Base-by-base conservation (phyloP, 2,888 invertebrate species). In the Hydrotaea cyrtoneurina region DNA sequence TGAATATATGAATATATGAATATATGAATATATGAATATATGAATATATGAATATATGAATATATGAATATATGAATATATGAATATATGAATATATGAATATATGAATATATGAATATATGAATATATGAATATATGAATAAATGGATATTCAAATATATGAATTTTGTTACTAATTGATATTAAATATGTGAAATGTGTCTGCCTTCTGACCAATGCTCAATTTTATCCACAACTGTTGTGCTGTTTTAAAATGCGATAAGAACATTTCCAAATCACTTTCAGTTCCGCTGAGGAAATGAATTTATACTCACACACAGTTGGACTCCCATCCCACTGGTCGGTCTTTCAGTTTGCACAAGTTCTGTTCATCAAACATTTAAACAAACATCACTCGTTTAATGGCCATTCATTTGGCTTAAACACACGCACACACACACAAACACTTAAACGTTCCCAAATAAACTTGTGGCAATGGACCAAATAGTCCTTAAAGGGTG, bases 351-450 rank as follows among this genome's bases (percentile, higher is more conserved):
- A 71, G 71, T 53, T 4, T 59, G 10, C 11, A 23, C 26, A 15
- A 59, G 23, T 13, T 26, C 23, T 59, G 15, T 53, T 31, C 23
- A 31, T 53, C 71, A 71, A 71, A 71, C 53, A 71, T 71, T 71
- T 71, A 53, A 53, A 53, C 26, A 53, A 71, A 71, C 46, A 71
- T 71, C 26, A 26, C 50, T 71, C 23, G 23, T 50, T 17, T 71
- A 71, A 71, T 71, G 53, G 31, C 31, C 31, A 71, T 71, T 50
- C 71, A 71, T 71, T 71, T 71, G 31, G 71, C 53, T 53, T 71
- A 26, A 71, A n/a, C 23, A 31, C n/a, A 71, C 36, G 11, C 31
- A 46, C 15, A 71, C 26, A 31, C 50, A 50, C 13, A n/a, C 31
- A 46, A 10, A 71, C 26, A 31, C 50, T n/a, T n/a, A n/a, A 4